Base-by-base conservation (phyloP, 2,888 invertebrate species). In the Bellardia bayeri region DNA sequence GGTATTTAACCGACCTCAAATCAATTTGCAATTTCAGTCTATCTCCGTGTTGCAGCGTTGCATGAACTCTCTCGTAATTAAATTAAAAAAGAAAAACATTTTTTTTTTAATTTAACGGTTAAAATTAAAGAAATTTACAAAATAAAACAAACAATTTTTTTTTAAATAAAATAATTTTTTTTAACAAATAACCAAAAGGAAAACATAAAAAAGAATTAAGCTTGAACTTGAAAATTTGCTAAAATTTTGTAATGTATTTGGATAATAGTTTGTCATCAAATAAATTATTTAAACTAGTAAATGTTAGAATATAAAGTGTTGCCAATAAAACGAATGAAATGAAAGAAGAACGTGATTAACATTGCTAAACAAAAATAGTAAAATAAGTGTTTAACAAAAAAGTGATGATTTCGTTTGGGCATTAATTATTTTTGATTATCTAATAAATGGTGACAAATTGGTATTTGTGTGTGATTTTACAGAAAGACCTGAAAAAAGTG, bases 11-110 rank as follows among this genome's bases (percentile, higher is more conserved):
- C 94, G 93, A 94, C 93, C 92, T 92, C 92, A 93, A 93, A 92
- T 93, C 92, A 93, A 91, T 93, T 92, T 91, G 92, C 92, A 93
- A 94, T 94, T 94, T 94, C 94, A 94, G 94, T 94, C 94, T 93
- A 93, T 93, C 93, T 92, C 92, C 93, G 93, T 92, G 93, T 93
- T 93, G 93, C 94, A 92, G 92, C 91, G 91, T 92, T 92, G 92
- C 91, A 92, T 90, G 91, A 93, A 92, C 92, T 92, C 90, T 82
- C 82, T 72, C 40, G 78, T 83, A 45, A 79, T 82, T 81, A 74
- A 72, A 64, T 30, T 37, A 58, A 71, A 81, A 83, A 74, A 84
- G 88, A 80, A 85, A 82, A 69, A 13, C n/a, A 54, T 49, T 42
- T 63, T 68, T 63, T 68, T 68, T 58, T 72, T 23, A 33, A 45